Evolutionary conservation across 2,888 invertebrate species (phyloP).

Genomic region (Acleris cristana): DNA sequence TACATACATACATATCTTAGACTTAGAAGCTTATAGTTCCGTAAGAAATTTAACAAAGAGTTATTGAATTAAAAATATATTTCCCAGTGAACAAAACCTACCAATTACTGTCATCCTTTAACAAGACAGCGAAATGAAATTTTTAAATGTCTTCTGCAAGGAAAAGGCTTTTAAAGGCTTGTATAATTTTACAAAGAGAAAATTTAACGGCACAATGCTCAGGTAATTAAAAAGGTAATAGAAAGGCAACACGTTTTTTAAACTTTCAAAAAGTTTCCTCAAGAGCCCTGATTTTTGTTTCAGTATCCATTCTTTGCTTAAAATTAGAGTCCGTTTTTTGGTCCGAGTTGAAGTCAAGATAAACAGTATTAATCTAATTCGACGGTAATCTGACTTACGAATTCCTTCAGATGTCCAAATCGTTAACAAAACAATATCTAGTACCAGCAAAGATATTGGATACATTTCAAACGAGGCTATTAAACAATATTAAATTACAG

Average conservation of each 20-base stretch:
- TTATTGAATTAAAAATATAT: background rate
- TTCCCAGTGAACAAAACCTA: slow-evolving; percentile 10
- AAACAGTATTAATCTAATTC: no score
- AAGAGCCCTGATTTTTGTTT: slow-evolving; percentile 13
- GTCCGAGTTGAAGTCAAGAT: background rate
- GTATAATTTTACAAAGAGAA: slow-evolving; percentile 31
- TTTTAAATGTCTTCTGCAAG: slow-evolving; percentile 26
- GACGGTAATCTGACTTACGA: no score
- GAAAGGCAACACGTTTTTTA: slow-evolving; percentile 35
- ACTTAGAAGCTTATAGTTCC: no score
- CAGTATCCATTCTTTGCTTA: background rate
- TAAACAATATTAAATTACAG: no score
- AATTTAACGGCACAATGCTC: slow-evolving; percentile 29
- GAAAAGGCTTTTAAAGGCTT: slow-evolving; percentile 26
- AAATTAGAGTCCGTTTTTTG: background rate
- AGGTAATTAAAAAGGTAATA: slow-evolving; percentile 35
- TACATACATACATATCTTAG: no score
- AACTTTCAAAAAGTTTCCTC: slow-evolving; percentile 20
- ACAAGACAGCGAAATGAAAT: slow-evolving; percentile 17
- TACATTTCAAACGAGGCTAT: no score
- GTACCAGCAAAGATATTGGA: no score
- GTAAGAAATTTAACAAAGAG: background rate
- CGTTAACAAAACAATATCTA: no score
- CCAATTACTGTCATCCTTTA: slow-evolving; percentile 25
- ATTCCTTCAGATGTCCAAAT: no score